A percentile compares a stretch with the other conserved stretches of the same genome.
These are phyloP conservation scores for Apamea monoglypha DNA, from an alignment of 2,888 invertebrate species.

Conservation along the genomic window DNA sequence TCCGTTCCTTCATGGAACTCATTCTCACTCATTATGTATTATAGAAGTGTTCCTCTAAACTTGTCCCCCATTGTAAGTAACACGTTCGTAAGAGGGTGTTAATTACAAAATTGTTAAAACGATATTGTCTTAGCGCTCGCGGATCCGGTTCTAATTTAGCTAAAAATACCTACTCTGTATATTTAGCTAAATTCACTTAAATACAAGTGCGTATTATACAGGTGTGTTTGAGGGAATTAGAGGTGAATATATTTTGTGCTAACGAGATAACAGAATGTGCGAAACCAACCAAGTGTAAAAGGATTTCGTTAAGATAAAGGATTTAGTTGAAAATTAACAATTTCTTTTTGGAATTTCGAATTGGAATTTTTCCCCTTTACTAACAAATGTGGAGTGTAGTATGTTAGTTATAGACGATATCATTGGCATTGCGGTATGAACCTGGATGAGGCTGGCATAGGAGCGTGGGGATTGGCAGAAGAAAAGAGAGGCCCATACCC, in stretches of 20 bases:
- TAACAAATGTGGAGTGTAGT: neutral
- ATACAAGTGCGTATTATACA: slow-evolving; percentile 23
- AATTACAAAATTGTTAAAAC: slow-evolving; percentile 49
- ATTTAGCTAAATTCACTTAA: slow-evolving; percentile 41
- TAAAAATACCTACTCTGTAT: neutral
- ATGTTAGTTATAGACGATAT: neutral
- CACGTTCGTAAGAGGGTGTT: slow-evolving; percentile 38
- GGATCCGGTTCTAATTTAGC: neutral
- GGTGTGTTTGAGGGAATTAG: slow-evolving; percentile 42
- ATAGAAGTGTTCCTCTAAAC: neutral
- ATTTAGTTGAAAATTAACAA: slow-evolving; percentile 8
- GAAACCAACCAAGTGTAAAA: slow-evolving; percentile 17
- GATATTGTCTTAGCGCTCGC: slow-evolving; percentile 33
- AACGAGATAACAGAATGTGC: slow-evolving; percentile 28
- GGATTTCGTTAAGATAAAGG: slow-evolving; percentile 24
- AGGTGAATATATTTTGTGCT: slow-evolving; percentile 34
- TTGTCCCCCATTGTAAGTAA: slow-evolving; percentile 25
- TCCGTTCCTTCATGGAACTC: neutral
- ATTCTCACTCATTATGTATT: neutral
- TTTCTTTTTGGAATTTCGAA: no score
- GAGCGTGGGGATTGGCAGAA: neutral
- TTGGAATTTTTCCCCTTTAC: neutral
- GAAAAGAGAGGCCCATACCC: neutral
- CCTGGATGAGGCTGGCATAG: neutral
- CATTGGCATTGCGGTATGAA: neutral